A percentile compares a stretch with the other conserved stretches of the same genome.
Conservation (phyloP, 2,113 vertebrate genomes). For the Crotophaga sulcirostris region DNA sequence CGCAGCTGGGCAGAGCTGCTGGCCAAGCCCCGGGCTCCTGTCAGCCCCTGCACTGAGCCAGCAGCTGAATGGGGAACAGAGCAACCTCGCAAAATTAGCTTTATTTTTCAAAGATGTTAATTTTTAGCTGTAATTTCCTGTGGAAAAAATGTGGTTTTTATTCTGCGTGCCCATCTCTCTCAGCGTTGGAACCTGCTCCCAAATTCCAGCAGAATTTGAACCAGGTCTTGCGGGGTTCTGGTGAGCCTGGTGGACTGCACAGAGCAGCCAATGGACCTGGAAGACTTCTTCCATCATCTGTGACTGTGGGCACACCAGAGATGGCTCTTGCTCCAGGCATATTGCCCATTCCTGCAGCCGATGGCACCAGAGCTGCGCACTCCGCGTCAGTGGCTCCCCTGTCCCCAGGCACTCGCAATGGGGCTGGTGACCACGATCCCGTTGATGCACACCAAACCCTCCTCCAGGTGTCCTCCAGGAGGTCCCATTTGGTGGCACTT, state of each 20-base stretch:
- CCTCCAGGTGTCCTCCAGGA: not conserved
- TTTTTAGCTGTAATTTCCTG: not conserved
- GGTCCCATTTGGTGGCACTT: not conserved
- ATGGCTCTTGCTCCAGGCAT: accelerated
- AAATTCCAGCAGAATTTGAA: not conserved
- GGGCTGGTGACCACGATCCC: not conserved
- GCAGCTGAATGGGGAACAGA: not conserved
- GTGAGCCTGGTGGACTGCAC: accelerated
- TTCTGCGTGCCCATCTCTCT: not conserved
- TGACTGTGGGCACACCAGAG: not conserved
- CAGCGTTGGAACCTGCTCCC: not conserved
- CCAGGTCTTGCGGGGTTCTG: not conserved
- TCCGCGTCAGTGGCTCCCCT: not conserved
- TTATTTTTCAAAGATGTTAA: not conserved
- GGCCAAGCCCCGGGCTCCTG: not conserved
- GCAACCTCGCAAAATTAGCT: not conserved
- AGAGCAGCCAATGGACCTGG: not conserved
- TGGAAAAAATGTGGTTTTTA: not conserved
- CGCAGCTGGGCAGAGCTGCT: not conserved
- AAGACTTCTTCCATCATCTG: not conserved
- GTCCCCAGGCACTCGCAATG: accelerated
- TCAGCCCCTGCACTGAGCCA: not conserved
- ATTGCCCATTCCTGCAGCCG: accelerated
- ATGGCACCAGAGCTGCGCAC: not conserved
- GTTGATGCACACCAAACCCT: accelerated